A percentile compares a stretch with the other conserved stretches of the same genome.
phyloP scores from a whole-genome alignment of 64 coral and sea anemone species.

The Hydrozoanthus tunicans region DNA sequence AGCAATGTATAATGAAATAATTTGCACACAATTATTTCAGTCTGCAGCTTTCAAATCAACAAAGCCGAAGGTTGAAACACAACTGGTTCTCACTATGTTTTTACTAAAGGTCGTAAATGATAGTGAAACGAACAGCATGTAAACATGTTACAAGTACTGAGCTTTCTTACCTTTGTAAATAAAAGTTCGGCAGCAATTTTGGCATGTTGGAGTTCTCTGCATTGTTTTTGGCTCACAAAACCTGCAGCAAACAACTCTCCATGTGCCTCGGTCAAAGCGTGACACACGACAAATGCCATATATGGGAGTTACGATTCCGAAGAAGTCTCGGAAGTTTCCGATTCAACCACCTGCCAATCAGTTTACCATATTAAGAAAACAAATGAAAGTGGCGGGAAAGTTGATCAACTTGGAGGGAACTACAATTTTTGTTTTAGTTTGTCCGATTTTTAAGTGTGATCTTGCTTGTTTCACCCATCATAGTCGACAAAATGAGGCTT shows the following conservation, averaged over 20 bases:
- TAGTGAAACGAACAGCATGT: no score
- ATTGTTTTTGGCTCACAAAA: constrained; percentile 7
- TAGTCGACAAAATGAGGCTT: constrained; percentile 62
- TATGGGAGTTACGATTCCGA: constrained; percentile 12
- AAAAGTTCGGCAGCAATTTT: constrained; percentile 80
- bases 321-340: constrained; percentile 5
- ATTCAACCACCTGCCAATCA: background rate
- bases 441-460: background rate
- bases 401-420: background rate
- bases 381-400: constrained; percentile 67
- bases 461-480: background rate
- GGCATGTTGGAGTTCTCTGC: constrained; percentile 90
- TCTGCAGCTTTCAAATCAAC: no score
- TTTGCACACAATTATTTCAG: no score
- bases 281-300: constrained; percentile 7
- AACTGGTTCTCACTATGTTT: no score
- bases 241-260: background rate
- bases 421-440: background rate
- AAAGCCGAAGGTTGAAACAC: no score
- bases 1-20: no score
- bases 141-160: background rate
- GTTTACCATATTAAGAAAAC: constrained; percentile 29
- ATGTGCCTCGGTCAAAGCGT: background rate
- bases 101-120: no score
- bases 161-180: constrained; percentile 71